These are phyloP conservation scores for Neelides sp. DNA, from an alignment of 1,140 invertebrate genomes.

Conservation along the genomic window DNA sequence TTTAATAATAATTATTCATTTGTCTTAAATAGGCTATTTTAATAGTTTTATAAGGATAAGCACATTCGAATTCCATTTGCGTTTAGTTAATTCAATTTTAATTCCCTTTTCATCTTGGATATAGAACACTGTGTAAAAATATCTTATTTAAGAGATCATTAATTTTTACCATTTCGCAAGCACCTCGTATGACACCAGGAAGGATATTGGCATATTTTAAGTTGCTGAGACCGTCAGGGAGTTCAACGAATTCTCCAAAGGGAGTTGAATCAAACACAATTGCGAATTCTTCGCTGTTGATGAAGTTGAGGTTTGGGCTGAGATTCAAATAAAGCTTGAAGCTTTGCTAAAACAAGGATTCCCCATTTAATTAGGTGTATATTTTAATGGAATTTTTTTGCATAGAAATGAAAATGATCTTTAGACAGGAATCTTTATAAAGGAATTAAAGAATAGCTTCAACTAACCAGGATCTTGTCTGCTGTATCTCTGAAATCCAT, in stretches of 20 bases:
- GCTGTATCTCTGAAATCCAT: constrained; percentile 93
- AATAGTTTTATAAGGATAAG: neutral
- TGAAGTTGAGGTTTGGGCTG: constrained; percentile 78
- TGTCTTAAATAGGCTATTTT: neutral
- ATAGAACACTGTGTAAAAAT: neutral
- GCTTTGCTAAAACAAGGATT: constrained; percentile 42
- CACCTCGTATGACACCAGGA: constrained; percentile 83
- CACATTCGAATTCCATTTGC: no score
- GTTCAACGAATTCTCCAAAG: constrained; percentile 94
- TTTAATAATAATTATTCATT: constrained; percentile 3
- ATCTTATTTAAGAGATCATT: neutral
- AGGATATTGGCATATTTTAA: constrained; percentile 92
- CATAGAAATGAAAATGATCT: no score
- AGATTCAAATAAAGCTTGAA: constrained; percentile 87
- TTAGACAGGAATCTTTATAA: constrained; percentile 1
- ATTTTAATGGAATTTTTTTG: neutral
- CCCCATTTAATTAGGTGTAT: constrained; percentile 2
- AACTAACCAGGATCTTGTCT: constrained; percentile 74
- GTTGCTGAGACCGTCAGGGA: constrained; percentile 71
- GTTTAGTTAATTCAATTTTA: no score
- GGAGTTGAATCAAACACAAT: constrained; percentile 89
- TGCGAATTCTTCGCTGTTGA: constrained; percentile 95
- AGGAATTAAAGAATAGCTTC: neutral
- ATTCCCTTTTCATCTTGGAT: neutral
- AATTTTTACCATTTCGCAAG: constrained; percentile 89